Evolutionary conservation across 2,888 invertebrate species (phyloP).

Genomic region (Arenicola marina): DNA sequence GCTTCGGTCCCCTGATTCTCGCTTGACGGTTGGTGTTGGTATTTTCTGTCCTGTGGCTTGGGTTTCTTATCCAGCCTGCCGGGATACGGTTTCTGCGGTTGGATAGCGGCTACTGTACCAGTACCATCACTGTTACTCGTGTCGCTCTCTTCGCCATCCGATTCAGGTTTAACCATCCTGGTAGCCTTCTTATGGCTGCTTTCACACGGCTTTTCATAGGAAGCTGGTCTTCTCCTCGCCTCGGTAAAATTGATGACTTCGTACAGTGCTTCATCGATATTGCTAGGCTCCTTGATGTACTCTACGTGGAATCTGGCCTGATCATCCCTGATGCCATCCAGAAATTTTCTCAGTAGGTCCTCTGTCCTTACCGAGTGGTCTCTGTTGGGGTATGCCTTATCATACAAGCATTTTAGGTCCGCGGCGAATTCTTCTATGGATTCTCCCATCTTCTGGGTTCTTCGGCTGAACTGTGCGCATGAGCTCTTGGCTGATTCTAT

Average conservation of each 20-base stretch:
- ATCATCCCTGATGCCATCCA: neutral
- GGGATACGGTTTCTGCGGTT: no score
- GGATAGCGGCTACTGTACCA: no score
- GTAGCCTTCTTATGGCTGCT: no score
- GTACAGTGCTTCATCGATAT: neutral
- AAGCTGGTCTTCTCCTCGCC: neutral
- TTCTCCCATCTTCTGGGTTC: neutral
- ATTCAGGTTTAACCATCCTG: no score
- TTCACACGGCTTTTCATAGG: no score
- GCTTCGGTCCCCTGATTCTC: no score
- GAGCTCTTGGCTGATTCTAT: neutral
- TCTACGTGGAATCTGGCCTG: neutral
- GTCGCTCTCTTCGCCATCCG: no score
- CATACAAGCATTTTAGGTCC: neutral
- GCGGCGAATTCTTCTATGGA: neutral
- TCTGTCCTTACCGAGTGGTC: neutral
- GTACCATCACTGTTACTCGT: no score
- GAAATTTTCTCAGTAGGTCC: neutral
- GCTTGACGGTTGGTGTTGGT: no score
- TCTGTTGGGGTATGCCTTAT: neutral
- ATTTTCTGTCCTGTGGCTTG: no score
- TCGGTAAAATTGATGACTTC: neutral
- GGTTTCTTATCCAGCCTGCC: no score
- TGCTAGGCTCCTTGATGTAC: neutral
- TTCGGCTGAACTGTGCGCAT: neutral